Conservation (phyloP, 2,888 invertebrate species). For the Automeris io region DNA sequence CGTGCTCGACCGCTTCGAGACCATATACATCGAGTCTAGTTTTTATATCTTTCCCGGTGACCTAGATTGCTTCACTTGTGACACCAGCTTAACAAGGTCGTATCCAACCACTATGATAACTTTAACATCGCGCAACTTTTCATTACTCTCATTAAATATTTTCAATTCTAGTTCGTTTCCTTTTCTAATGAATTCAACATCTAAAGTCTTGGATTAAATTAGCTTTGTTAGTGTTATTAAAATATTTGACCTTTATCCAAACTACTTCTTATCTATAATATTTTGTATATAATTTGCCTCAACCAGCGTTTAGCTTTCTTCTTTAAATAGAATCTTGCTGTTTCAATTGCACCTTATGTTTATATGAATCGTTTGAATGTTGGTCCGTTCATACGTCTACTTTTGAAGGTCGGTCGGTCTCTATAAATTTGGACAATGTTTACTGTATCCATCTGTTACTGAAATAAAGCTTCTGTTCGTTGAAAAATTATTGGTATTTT, state of each 20-base stretch:
- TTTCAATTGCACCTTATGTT: conserved; percentile 30
- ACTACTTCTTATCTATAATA: conserved; percentile 6
- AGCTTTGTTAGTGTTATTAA: too few species aligned
- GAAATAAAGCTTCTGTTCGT: conserved; percentile 13
- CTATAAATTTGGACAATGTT: conserved; percentile 31
- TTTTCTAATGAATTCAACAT: background rate
- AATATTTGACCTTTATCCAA: conserved; percentile 2
- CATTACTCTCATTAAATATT: conserved; percentile 29
- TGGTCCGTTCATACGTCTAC: conserved; percentile 36
- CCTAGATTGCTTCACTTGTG: conserved; percentile 43
- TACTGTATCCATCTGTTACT: conserved; percentile 23
- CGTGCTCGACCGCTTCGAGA: conserved; percentile 34
- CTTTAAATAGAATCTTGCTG: conserved; percentile 46
- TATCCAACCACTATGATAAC: conserved; percentile 28
- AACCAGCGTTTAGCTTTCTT: conserved; percentile 27
- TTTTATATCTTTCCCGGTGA: conserved; percentile 63
- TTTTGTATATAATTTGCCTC: conserved; percentile 1
- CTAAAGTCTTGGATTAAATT: too few species aligned
- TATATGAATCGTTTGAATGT: conserved; percentile 37
- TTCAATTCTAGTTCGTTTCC: background rate
- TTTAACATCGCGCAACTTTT: conserved; percentile 18
- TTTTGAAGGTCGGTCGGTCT: conserved; percentile 31
- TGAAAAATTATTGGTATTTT: conserved; percentile 6
- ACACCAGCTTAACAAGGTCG: conserved; percentile 57
- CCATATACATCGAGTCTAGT: conserved; percentile 58